Evolutionary conservation across 2,888 invertebrate species (phyloP), one percentile per base, ranked within the genome.

Genomic region (Strigamia transsilvanica): DNA sequence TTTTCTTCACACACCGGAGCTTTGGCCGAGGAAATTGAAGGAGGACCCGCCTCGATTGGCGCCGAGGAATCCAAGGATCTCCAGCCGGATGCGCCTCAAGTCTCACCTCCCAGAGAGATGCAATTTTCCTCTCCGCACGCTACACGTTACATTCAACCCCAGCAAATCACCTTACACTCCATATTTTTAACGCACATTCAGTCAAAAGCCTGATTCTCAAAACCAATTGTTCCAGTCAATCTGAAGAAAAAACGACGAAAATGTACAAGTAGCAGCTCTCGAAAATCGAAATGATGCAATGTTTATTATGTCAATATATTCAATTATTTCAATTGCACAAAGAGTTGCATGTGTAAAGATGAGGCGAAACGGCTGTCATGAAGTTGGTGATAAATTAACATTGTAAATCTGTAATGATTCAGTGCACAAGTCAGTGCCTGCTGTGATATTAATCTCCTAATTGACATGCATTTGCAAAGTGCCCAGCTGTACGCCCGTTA

Each of bases 11-110:
- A 78, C 61, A 23, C 73, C 38, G 73, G 73, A 81, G 81, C 81
- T 81, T 81, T 78, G 78, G 82, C 78, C 82, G 82, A 34, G 82
- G 82, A 82, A 82, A 82, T 82, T 82, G 82, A 82, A 82, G 82
- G 41, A 56, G 27, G 61, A 34, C 66, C 38, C 66, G 38, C 34
- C 34, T 73, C 81, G 81, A 81, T 81, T 81, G 81, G 51, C 61
- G 34, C 77, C 82, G 42, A 78, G 78, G 38, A 34, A 82, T 34
- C 38, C 81, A 38, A 81, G 73, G 73, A 73, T 73, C 73, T 73
- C 73, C 73, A 73, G 73, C 73, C 73, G 73, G 73, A 73, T 73
- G 73, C 73, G 73, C 73, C 73, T 73, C 73, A 73, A 73, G 73
- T 73, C 73, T 73, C 73, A 23, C 73, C 73, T 73, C 73, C 73